phyloP scores from a whole-genome alignment of 2,113 vertebrate genomes.

The Nematolebias whitei region DNA sequence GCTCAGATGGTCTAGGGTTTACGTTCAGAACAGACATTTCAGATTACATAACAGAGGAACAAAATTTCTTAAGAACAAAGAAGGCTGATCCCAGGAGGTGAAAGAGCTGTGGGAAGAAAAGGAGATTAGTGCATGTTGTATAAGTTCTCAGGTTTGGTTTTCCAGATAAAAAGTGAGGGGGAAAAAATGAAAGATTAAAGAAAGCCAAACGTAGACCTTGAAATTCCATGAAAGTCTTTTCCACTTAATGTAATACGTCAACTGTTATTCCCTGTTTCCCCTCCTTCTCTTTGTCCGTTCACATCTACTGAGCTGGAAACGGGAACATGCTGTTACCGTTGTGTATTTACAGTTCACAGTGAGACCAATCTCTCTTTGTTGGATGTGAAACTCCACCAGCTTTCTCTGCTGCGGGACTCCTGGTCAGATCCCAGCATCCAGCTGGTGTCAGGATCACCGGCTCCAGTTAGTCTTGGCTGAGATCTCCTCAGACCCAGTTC shows the following conservation, averaged over 20 bases:
- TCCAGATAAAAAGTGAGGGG: not conserved
- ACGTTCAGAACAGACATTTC: slow-evolving; percentile 31
- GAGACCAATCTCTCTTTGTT: not conserved
- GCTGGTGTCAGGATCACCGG: slow-evolving; percentile 55
- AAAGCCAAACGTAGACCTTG: rapidly evolving
- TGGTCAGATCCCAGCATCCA: slow-evolving; percentile 35
- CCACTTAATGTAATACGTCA: slow-evolving; percentile 12
- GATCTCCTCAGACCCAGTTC: slow-evolving; percentile 12
- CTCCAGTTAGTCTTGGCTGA: slow-evolving; percentile 53
- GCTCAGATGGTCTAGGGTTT: slow-evolving; percentile 37
- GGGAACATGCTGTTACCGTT: slow-evolving; percentile 11
- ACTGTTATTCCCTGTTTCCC: slow-evolving; percentile 6
- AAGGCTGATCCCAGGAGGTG: slow-evolving; percentile 19
- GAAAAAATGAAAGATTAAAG: not conserved
- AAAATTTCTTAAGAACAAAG: slow-evolving; percentile 48
- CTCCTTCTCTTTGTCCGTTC: not conserved
- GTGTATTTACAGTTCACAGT: not conserved
- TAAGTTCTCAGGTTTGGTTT: not conserved
- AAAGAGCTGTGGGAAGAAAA: slow-evolving; percentile 37
- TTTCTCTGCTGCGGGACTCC: slow-evolving; percentile 10
- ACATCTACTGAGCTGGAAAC: slow-evolving; percentile 19
- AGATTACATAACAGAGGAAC: slow-evolving; percentile 51
- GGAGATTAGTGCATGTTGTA: slow-evolving; percentile 44
- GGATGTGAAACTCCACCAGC: slow-evolving; percentile 1
- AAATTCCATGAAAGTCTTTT: slow-evolving; percentile 8